Evolutionary conservation across 2,888 invertebrate species (phyloP).

Genomic region (Bhutanitis thaidina): DNA sequence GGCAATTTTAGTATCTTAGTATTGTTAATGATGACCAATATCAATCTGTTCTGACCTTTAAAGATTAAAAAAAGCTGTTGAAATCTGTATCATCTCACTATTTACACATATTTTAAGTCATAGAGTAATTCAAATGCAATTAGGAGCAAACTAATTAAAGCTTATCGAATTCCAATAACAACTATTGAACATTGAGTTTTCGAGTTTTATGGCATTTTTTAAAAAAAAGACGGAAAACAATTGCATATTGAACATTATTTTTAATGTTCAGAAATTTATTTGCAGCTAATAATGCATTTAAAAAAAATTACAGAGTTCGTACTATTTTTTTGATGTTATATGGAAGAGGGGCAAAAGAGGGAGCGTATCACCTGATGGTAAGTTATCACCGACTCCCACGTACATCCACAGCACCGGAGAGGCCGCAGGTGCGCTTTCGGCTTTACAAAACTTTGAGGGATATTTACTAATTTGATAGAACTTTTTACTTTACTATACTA

Average conservation of each 20-base stretch:
- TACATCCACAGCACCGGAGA: too few relatives aligned
- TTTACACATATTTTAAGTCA: constrained; percentile 2
- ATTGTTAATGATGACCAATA: constrained; percentile 2
- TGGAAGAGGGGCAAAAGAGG: too few relatives aligned
- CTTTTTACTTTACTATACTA: too few relatives aligned
- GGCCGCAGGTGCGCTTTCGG: too few relatives aligned
- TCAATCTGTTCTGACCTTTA: constrained; percentile 16
- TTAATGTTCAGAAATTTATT: too few relatives aligned
- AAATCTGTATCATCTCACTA: constrained; percentile 7
- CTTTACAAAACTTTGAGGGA: too few relatives aligned
- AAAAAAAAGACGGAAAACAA: background rate
- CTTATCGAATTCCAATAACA: background rate
- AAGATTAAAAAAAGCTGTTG: background rate
- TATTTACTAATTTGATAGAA: too few relatives aligned
- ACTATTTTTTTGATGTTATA: too few relatives aligned
- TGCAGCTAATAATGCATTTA: too few relatives aligned
- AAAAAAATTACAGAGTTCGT: too few relatives aligned
- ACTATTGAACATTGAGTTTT: background rate
- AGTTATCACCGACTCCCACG: too few relatives aligned
- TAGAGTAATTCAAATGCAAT: constrained; percentile 15
- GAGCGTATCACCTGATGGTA: too few relatives aligned
- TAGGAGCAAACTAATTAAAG: background rate
- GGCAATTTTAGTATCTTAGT: constrained; percentile 7
- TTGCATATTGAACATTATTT: background rate
- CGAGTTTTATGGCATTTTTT: background rate